Base-by-base conservation (phyloP, 1,140 invertebrate genomes). In the Cydia fagiglandana region DNA sequence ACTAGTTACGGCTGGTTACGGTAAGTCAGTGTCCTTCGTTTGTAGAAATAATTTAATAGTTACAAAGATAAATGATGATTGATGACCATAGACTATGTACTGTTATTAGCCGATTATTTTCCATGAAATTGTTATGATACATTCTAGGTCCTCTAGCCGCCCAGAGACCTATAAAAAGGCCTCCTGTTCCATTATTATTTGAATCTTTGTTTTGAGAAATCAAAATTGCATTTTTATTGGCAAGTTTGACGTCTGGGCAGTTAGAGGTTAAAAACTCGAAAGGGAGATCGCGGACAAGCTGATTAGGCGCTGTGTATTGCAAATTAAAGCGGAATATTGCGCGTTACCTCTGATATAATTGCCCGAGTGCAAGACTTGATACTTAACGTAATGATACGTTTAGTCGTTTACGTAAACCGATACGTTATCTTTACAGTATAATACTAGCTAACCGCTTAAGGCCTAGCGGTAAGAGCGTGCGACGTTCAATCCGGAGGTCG, bases 191-290 rank as follows among this genome's bases (percentile, higher is more conserved):
- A n/a, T n/a, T n/a, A n/a, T n/a, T n/a, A n/a, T n/a, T n/a, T n/a
- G n/a, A n/a, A n/a, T n/a, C n/a, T n/a, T n/a, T n/a, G n/a, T n/a
- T n/a, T n/a, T n/a, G n/a, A n/a, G n/a, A n/a, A n/a, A n/a, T n/a
- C n/a, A n/a, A n/a, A n/a, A n/a, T n/a, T n/a, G n/a, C n/a, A n/a
- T n/a, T n/a, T n/a, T n/a, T n/a, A n/a, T n/a, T n/a, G n/a, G n/a
- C n/a, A n/a, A n/a, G n/a, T n/a, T n/a, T n/a, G n/a, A n/a, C n/a
- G n/a, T n/a, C n/a, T n/a, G n/a, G n/a, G n/a, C n/a, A n/a, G n/a
- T n/a, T n/a, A n/a, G n/a, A n/a, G n/a, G n/a, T n/a, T 45, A 70
- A 70, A 34, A 70, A 70, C 30, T 17, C n/a, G n/a, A 70, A 70
- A 20, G 34, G 7, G 34, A 30, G 28, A 2, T 34, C 28, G 38